These are phyloP conservation scores for Zygaena filipendulae DNA, from an alignment of 2,888 invertebrate genomes.

Conservation along the genomic window DNA sequence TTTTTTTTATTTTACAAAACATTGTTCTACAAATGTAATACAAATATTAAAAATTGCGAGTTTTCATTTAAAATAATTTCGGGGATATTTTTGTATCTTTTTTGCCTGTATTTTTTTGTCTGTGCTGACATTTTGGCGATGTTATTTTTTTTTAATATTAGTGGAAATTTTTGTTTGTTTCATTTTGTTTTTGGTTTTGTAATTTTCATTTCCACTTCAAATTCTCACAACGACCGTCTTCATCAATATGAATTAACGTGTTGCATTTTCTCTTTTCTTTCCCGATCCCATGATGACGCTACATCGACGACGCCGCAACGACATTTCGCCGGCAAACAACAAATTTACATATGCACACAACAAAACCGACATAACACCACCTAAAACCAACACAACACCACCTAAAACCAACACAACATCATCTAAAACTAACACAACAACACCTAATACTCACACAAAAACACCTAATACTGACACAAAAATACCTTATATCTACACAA, in stretches of 20 bases:
- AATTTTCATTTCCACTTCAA: conserved; percentile 14
- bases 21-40: no score
- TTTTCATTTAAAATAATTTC: conserved; percentile 14
- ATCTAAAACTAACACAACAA: no score
- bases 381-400: no score
- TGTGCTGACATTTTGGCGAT: conserved; percentile 65
- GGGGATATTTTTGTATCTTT: conserved; percentile 17
- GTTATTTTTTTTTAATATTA: no score
- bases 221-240: conserved; percentile 37
- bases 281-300: conserved; percentile 46
- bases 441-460: no score
- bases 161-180: no score
- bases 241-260: conserved; percentile 61
- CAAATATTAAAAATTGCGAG: no score
- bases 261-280: conserved; percentile 67
- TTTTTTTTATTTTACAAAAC: conserved; percentile 17
- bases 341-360: conserved; percentile 6
- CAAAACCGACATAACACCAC: no score
- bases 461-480: no score
- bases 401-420: conserved; percentile 10
- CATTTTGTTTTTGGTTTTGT: conserved; percentile 18
- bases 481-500: no score
- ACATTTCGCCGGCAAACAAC: conserved; percentile 18
- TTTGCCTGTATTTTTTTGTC: conserved; percentile 28
- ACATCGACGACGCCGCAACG: no score